Percentiles rank a stretch among this genome's conserved stretches.
phyloP scores from a whole-genome alignment of 2,113 vertebrate species.

The Pavo muticus region DNA sequence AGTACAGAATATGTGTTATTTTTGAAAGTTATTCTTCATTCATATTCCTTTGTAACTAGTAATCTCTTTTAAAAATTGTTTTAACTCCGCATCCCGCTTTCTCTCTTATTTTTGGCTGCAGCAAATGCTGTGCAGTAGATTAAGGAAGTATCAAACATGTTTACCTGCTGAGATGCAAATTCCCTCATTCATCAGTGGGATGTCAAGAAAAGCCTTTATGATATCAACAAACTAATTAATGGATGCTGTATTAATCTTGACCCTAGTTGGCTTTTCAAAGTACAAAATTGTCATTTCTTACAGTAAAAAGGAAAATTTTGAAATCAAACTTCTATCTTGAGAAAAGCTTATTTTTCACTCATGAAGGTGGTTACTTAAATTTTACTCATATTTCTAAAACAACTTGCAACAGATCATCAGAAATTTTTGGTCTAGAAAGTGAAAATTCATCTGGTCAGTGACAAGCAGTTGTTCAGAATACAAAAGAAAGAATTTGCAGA shows the following conservation, averaged over 20 bases:
- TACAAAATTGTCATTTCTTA: conserved; percentile 40
- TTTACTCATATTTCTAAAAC: background rate
- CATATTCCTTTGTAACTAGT: conserved; percentile 45
- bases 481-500: background rate
- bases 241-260: conserved; percentile 26
- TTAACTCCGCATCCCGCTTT: background rate
- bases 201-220: conserved; percentile 36
- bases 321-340: background rate
- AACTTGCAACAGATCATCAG: background rate
- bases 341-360: background rate
- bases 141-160: background rate
- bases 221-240: conserved; percentile 25
- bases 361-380: background rate
- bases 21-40: conserved; percentile 38
- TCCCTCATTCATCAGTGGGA: conserved; percentile 9
- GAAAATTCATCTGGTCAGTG: background rate
- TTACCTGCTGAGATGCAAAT: conserved; percentile 44
- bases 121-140: background rate
- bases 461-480: background rate
- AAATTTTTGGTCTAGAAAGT: conserved; percentile 18
- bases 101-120: conserved; percentile 21
- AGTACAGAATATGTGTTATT: conserved; percentile 34
- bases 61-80: conserved; percentile 40
- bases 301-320: background rate
- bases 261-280: conserved; percentile 9